phyloP scores from a whole-genome alignment of 1,140 invertebrate species.

The Lepidostoma basale region DNA sequence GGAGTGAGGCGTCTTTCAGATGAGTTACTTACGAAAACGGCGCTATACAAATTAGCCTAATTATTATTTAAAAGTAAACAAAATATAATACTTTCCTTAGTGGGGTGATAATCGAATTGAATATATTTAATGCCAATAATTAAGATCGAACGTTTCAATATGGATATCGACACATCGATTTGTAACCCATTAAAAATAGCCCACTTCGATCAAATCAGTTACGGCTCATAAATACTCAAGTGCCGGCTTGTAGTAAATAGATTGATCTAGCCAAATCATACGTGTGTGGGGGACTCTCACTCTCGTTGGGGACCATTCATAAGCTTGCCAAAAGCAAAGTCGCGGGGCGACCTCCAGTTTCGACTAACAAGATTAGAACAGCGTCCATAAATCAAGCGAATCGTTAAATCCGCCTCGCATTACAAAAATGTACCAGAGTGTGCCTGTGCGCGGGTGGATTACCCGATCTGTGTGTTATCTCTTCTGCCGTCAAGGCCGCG shows the following conservation, averaged over 20 bases:
- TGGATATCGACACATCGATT: neutral
- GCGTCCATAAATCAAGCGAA: slow-evolving; percentile 1
- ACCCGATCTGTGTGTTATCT: neutral
- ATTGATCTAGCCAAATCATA: neutral
- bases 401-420: neutral
- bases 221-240: neutral
- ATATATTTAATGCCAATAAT: too few species aligned
- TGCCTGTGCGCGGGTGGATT: neutral
- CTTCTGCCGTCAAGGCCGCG: neutral
- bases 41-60: too few species aligned
- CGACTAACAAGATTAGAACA: neutral
- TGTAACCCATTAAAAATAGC: neutral
- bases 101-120: too few species aligned
- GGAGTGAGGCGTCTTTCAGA: too few species aligned
- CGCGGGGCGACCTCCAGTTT: neutral
- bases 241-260: neutral
- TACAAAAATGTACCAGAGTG: neutral
- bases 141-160: too few species aligned
- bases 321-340: neutral
- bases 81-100: too few species aligned
- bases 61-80: too few species aligned
- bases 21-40: too few species aligned
- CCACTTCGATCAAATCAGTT: neutral
- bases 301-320: neutral
- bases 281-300: neutral